These are phyloP conservation scores for Heteractis magnifica DNA, from an alignment of 92 coral and sea anemone species.

Conservation along the genomic window DNA sequence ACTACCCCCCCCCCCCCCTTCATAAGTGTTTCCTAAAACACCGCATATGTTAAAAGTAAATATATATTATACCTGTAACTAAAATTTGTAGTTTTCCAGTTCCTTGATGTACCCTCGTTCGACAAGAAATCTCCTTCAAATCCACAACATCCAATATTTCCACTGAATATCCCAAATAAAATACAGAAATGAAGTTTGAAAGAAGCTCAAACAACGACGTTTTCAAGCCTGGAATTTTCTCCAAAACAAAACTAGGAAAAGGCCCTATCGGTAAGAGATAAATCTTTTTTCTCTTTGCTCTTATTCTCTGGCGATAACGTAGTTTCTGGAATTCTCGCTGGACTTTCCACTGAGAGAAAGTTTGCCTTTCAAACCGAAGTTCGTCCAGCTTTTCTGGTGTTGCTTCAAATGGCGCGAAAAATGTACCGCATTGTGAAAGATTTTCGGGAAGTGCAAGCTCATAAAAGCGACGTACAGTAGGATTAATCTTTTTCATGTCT, in stretches of 20 bases:
- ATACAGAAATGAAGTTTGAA: constrained; percentile 53
- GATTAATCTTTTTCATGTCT: constrained; percentile 39
- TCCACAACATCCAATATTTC: constrained; percentile 55
- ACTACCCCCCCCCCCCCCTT: too few species aligned
- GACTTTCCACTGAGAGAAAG: constrained; percentile 89
- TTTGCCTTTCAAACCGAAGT: constrained; percentile 58
- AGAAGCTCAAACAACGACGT: constrained; percentile 58
- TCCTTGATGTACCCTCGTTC: constrained; percentile 55
- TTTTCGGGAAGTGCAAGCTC: constrained; percentile 53
- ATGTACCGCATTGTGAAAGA: constrained; percentile 16
- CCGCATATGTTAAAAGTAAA: background rate
- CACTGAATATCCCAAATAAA: constrained; percentile 70
- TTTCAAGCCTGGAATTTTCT: constrained; percentile 24
- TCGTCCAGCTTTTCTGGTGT: constrained; percentile 8
- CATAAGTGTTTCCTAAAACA: too few species aligned
- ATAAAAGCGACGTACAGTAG: constrained; percentile 40
- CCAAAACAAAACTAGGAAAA: constrained; percentile 48
- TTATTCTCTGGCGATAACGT: constrained; percentile 64
- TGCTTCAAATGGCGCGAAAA: constrained; percentile 41
- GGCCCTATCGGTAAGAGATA: constrained; percentile 86
- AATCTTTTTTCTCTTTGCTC: constrained; percentile 48
- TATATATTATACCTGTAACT: constrained; percentile 64
- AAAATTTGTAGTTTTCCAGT: constrained; percentile 72
- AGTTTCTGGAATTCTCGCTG: constrained; percentile 79
- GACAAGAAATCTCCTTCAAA: constrained; percentile 53